These are phyloP conservation scores for Barbus barbus DNA, from an alignment of 2,113 vertebrate species.

Conservation along the genomic window DNA sequence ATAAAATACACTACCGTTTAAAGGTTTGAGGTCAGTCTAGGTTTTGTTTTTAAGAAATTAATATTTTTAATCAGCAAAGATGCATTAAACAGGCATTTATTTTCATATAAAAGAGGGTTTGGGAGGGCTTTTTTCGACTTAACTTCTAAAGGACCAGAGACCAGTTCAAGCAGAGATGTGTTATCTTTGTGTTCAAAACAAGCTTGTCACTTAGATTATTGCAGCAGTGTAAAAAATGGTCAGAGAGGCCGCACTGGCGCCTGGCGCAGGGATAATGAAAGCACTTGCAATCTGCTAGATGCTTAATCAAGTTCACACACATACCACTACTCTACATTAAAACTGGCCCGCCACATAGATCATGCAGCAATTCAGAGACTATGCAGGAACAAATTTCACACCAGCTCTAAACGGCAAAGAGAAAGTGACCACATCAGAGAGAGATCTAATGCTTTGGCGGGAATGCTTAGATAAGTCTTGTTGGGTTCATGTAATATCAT, in stretches of 20 bases:
- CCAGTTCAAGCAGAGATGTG: conserved; percentile 30
- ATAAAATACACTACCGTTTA: neutral
- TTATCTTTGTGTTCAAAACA: conserved; percentile 59
- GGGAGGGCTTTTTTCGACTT: neutral
- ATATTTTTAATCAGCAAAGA: neutral
- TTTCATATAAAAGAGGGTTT: neutral
- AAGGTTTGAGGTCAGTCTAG: neutral
- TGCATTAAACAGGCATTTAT: neutral
- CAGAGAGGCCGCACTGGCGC: conserved; percentile 53
- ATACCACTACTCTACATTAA: neutral
- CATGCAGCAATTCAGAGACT: conserved; percentile 30
- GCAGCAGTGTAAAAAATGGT: conserved; percentile 53
- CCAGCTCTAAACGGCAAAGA: conserved; percentile 33
- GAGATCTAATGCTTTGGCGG: conserved; percentile 29
- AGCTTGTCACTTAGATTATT: conserved; percentile 58
- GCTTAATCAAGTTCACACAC: conserved; percentile 58
- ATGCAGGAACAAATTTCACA: conserved; percentile 37
- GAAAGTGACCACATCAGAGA: neutral
- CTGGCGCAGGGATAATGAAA: no score
- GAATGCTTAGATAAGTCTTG: neutral
- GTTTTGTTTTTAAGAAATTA: neutral
- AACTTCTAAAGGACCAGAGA: neutral
- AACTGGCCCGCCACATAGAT: conserved; percentile 9
- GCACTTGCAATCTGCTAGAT: conserved; percentile 56
- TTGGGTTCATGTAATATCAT: neutral